Evolutionary conservation across 2,888 invertebrate genomes (phyloP).

Genomic region (Pristionchus entomophagus): DNA sequence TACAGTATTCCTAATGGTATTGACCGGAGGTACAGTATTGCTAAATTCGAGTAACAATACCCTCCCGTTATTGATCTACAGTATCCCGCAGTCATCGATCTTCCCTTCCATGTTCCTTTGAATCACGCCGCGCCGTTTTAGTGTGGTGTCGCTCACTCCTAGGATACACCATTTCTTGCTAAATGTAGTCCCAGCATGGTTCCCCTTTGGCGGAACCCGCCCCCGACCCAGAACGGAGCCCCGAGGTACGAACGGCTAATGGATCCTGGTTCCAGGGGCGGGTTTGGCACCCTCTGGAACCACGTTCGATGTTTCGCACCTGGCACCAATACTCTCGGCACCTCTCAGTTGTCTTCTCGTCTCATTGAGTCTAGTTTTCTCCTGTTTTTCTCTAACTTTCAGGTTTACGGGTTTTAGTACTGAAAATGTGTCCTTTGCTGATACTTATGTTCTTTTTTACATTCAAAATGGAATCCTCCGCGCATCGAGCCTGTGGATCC

Average conservation of each 20-base stretch:
- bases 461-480: no score
- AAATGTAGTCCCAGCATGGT: constrained; percentile 16
- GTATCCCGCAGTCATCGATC: neutral
- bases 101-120: neutral
- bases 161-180: neutral
- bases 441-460: no score
- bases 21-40: no score
- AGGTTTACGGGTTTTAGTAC: no score
- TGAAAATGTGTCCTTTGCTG: no score
- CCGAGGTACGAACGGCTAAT: constrained; percentile 25
- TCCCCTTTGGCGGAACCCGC: neutral
- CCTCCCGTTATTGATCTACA: no score
- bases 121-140: neutral
- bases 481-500: no score
- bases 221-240: no score
- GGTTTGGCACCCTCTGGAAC: neutral
- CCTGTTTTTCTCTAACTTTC: no score
- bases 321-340: neutral
- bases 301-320: neutral
- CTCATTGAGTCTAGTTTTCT: no score
- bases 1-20: no score
- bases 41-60: neutral
- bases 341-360: no score
- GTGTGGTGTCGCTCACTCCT: neutral
- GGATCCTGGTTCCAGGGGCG: neutral